Conservation (phyloP, 2,113 vertebrate genomes). For the Herpailurus yagouaroundi region DNA sequence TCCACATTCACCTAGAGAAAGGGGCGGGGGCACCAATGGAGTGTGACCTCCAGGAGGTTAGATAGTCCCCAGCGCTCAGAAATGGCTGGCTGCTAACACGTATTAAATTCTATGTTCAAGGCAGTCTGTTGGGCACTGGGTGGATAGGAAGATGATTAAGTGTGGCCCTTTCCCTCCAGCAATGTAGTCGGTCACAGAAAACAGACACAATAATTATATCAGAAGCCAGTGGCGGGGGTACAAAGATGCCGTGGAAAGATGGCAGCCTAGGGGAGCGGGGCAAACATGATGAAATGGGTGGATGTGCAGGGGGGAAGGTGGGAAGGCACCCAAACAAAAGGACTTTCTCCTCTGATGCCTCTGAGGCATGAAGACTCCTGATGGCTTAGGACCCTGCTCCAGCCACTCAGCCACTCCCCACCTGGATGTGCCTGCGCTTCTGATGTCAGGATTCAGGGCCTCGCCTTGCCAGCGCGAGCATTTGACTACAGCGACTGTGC, state of each 20-base stretch:
- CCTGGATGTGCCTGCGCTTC: neutral
- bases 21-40: accelerated
- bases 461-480: neutral
- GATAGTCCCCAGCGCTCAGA: neutral
- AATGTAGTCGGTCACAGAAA: neutral
- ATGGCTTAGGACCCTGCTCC: neutral
- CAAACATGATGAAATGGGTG: neutral
- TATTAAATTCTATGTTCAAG: neutral
- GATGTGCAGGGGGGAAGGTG: neutral
- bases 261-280: neutral
- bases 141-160: neutral
- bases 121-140: neutral
- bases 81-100: neutral
- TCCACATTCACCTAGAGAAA: neutral
- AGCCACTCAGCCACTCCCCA: neutral
- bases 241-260: neutral
- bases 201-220: neutral
- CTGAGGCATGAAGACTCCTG: neutral
- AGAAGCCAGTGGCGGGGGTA: too few relatives aligned
- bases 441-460: neutral
- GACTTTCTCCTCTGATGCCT: neutral
- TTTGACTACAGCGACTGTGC: neutral
- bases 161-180: neutral
- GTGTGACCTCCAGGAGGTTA: neutral
- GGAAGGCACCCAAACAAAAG: neutral